Base-by-base conservation (phyloP, 2,113 vertebrate genomes). In the Taurulus bubalis region DNA sequence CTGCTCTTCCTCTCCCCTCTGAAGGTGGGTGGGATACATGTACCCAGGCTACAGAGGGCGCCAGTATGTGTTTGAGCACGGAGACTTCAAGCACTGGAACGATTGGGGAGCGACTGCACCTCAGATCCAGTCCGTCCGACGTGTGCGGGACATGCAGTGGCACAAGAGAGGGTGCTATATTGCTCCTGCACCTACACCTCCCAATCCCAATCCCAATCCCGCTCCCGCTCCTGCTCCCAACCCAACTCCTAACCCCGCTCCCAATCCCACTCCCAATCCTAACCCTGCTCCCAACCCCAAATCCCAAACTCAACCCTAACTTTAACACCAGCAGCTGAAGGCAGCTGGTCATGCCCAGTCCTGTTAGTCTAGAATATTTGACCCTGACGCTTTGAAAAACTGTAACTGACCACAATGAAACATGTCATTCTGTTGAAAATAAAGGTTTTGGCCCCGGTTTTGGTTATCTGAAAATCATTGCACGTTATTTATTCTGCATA, bases 11-110 rank as follows among this genome's bases (percentile, higher is more conserved):
- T 78, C 2, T 42, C 49, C 15, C 28, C 42, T 72, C 4, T 67
- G n/a, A 93, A 98, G 97, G 71, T 98, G 97, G 97, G 97, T 97
- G 32, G 97, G 95, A 79, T 98, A 98, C 49, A 96, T 95, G 91
- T 98, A 96, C 87, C 96, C 97, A 0, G 97, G 97, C 26, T 98
- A 97, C 90, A 94, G 97, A n/a, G 97, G 97, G 60, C 94, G 90
- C 80, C 97, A 98, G 93, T 97, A 95, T 58, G 95, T 97, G 87
- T 96, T 98, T 0, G 96, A 97, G 94, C 94, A 92, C 70, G 96
- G 96, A 20, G 96, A 98, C 51, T 98, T 96, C 93, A 94, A 95
- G 67, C 97, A 98, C 94, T 98, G 96, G 96, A 98, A 98, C 6
- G 96, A 97, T 68, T 97, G 97, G 97, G 96, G 95, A 0, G 96